Base-by-base conservation (phyloP, 2,113 vertebrate species). In the Ptychochromis oligacanthus region DNA sequence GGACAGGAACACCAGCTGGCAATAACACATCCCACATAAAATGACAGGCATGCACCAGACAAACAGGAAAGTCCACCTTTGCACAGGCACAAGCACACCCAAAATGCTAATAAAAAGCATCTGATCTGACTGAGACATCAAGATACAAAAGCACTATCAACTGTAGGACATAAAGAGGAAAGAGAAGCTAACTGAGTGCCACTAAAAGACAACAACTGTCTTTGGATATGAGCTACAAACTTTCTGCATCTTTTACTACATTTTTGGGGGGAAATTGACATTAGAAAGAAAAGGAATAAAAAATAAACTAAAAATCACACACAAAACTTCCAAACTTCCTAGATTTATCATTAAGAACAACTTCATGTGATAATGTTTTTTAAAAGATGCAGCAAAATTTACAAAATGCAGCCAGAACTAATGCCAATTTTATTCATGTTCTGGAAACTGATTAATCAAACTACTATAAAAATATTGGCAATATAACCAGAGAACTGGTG, bases 1-100 rank as follows among this genome's bases (percentile, higher is more conserved):
- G 58, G 54, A 79, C 54, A 65, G 6, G 12, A 79, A 79, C 36
- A 70, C 46, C 24, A 83, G 75, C 75, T 81, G 78, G 26, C 64
- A 77, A 61, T 13, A 81, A 70, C 87, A 92, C 91, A 82, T 8
- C 79, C 67, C 79, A 76, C 6, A 54, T 36, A 54, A 75, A 75
- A 22, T 78, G 87, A 61, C 64, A 86, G 17, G 13, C 84, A 88
- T 8, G 75, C 58, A 88, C 84, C 79, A n/a, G 80, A 84, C 86
- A 78, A 89, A 93, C 94, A 3, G 88, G 94, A 94, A 94, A 91
- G 60, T 90, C 93, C 84, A 80, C 91, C 28, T 85, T 4, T 4
- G 54, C 52, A 46, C 36, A 28, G 40, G 11, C 22, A 67, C 40
- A 70, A 20, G 11, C 46, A 36, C 60, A 82, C 49, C 59, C 34